Evolutionary conservation across 2,888 invertebrate genomes (phyloP).

Genomic region (Phalera bucephala): DNA sequence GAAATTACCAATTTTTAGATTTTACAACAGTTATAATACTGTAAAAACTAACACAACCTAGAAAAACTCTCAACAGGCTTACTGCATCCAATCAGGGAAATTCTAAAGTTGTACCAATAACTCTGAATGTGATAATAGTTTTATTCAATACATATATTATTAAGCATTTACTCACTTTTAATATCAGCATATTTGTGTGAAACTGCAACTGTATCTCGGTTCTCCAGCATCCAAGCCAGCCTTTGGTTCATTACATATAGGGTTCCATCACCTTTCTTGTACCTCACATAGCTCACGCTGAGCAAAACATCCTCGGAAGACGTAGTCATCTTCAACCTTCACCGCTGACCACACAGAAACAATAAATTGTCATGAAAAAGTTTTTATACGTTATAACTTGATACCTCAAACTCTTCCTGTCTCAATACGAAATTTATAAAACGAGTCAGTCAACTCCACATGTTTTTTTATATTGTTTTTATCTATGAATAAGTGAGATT

Average conservation of each 20-base stretch:
- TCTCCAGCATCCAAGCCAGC: conserved; percentile 97
- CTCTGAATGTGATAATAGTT: no score
- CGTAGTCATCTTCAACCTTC: conserved; percentile 85
- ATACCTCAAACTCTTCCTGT: conserved; percentile 29
- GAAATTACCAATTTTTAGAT: no score
- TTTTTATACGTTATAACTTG: conserved; percentile 33
- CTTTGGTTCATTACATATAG: conserved; percentile 98
- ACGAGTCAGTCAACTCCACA: conserved; percentile 14
- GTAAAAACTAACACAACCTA: no score
- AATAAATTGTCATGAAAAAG: conserved; percentile 32
- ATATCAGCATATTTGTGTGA: conserved; percentile 98
- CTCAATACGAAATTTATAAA: conserved; percentile 19
- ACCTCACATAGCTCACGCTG: conserved; percentile 95
- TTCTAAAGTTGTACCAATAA: no score
- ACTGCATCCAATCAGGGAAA: no score
- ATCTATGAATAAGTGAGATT: conserved; percentile 12
- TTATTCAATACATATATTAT: no score
- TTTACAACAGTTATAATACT: no score
- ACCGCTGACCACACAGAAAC: conserved; percentile 11
- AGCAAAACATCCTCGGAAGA: conserved; percentile 97
- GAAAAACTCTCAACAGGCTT: no score
- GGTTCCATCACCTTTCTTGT: conserved; percentile 98
- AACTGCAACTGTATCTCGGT: conserved; percentile 94
- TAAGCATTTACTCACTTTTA: conserved; percentile 95
- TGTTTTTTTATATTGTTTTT: conserved; percentile 6